These are phyloP conservation scores for Sakesphorus luctuosus DNA, from an alignment of 2,113 vertebrate species.

Conservation along the genomic window DNA sequence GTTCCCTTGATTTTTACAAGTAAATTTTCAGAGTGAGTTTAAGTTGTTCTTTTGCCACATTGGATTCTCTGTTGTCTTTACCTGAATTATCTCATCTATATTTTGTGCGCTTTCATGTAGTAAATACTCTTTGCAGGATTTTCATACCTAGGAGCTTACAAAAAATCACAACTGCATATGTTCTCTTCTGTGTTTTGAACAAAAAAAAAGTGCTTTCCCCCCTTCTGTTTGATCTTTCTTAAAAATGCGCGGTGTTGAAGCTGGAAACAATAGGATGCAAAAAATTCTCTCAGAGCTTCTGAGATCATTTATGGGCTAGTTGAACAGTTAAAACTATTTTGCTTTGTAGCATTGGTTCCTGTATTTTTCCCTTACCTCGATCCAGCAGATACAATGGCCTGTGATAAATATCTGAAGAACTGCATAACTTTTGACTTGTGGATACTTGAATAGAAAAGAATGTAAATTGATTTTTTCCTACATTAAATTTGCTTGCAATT, in stretches of 20 bases:
- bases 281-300: neutral
- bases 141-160: neutral
- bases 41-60: neutral
- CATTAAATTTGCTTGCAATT: neutral
- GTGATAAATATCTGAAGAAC: neutral
- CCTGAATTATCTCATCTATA: neutral
- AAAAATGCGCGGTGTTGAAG: neutral
- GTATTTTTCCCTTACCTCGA: neutral
- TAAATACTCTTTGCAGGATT: neutral
- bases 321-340: neutral
- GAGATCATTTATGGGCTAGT: neutral
- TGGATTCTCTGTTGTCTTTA: neutral
- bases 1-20: neutral
- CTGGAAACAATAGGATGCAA: neutral
- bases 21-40: neutral
- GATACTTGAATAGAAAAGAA: neutral
- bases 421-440: neutral
- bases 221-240: neutral
- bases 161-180: neutral
- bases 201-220: rapidly evolving
- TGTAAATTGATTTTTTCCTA: neutral
- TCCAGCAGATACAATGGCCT: neutral
- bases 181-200: neutral
- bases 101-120: neutral
- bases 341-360: neutral